A percentile compares a stretch with the other conserved stretches of the same genome.
Conservation (phyloP, 2,797 vertebrate species). For the Notolabrus celidotus region DNA sequence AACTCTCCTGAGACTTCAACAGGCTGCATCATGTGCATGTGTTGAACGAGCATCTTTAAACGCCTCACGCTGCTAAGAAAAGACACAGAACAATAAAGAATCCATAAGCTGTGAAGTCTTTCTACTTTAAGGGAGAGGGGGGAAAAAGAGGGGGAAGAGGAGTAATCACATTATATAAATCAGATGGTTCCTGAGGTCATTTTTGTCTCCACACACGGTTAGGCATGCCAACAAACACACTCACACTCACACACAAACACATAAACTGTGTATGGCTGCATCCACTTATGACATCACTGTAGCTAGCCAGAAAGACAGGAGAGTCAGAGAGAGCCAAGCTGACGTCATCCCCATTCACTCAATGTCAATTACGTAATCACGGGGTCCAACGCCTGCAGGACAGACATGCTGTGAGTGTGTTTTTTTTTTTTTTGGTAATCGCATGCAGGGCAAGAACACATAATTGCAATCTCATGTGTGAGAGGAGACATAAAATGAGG, state of each 20-base stretch:
- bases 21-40: conserved; percentile 6
- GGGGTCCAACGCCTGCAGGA: conserved; percentile 69
- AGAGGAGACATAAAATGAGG: conserved; percentile 61
- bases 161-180: conserved; percentile 67
- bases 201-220: conserved; percentile 45
- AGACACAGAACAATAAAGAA: conserved; percentile 38
- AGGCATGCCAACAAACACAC: conserved; percentile 37
- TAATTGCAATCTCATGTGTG: conserved; percentile 78
- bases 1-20: conserved; percentile 11
- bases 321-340: conserved; percentile 66
- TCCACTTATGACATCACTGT: conserved; percentile 81
- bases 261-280: conserved; percentile 52
- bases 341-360: conserved; percentile 81
- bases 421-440: conserved; percentile 33
- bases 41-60: conserved; percentile 22
- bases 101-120: conserved; percentile 38
- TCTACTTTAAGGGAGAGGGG: conserved; percentile 31
- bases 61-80: conserved; percentile 3
- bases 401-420: conserved; percentile 45
- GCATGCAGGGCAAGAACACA: conserved; percentile 61
- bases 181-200: conserved; percentile 64
- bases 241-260: conserved; percentile 31
- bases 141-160: conserved; percentile 6
- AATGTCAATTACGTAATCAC: conserved; percentile 82
- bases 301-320: conserved; percentile 71